Evolutionary conservation across 2,113 vertebrate species (phyloP), one percentile per base, ranked within the genome.

Genomic region (Macaca fascicularis): DNA sequence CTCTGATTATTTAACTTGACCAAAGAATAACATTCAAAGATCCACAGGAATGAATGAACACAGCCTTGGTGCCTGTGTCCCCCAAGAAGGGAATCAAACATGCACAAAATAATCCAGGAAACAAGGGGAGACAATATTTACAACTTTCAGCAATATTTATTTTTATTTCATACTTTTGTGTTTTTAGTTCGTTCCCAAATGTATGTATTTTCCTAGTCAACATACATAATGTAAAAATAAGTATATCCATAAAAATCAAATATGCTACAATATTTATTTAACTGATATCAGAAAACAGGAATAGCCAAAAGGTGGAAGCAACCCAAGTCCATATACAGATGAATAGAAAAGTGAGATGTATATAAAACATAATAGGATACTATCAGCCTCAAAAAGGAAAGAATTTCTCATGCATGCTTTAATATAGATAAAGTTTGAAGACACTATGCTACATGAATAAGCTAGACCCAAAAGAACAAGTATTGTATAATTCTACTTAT

Each of bases 1-100:
- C 57, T 96, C 57, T 84, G 25, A 75, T 95, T 74, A 70, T 90
- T 96, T 88, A 83, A 75, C 50, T 81, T 76, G 23, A 92, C 43
- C 70, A 45, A 57, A 16, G 4, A 27, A 69, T 48, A 80, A 74
- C 6, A 69, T 70, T 92, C 22, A 75, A 70, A 83, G 40, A 87
- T 11, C 52, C 59, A 59, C 45, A 86, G 74, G 25, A 81, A 70
- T 93, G 70, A 94, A 40, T 22, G 30, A 76, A 55, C 2, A 32
- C 5, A 19, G 35, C 6, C 1, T 84, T 52, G 30, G 38, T 25
- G 13, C 0, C 0, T 72, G 20, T 80, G 32, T 16, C 83, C 2
- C 40, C 10, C 23, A 9, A 27, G 59, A 35, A 19, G 8, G 3
- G 22, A 7, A 6, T 20, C 6, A 35, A 27, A 72, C 35, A 1